Base-by-base conservation (phyloP, 1,140 invertebrate species). In the Chionoecetes opilio region DNA sequence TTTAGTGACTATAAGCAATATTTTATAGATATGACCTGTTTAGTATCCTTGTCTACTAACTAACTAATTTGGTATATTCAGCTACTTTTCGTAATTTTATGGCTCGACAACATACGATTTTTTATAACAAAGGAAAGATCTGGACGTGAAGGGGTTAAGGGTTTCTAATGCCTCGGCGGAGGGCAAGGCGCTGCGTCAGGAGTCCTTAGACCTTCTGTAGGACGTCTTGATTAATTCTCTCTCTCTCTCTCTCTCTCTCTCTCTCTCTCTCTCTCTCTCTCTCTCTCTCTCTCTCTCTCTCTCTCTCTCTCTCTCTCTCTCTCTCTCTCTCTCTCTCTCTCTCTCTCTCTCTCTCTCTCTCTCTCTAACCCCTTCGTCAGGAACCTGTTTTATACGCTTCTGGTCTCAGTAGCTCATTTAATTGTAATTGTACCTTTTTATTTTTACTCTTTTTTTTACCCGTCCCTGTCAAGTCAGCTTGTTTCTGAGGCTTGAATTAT, bases 281-380 rank as follows among this genome's bases (percentile, higher is more conserved):
- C 46, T 53, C 46, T 53, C 46, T 53, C 46, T 53, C 46, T 53
- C 46, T 53, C 46, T 26, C 53, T 63, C 53, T 26, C 21, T 63
- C 26, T 75, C 46, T 53, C 46, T 53, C 46, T n/a, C 63, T 75
- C 63, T n/a, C n/a, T n/a, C 63, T 75, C 63, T n/a, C n/a, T 75
- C 63, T 75, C n/a, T 75, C 21, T n/a, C 21, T 75, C 63, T n/a
- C 21, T 75, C 63, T 75, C 63, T n/a, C n/a, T 75, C 63, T 75
- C 63, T 75, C n/a, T n/a, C n/a, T 75, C 63, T n/a, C n/a, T n/a
- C 63, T 75, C 63, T n/a, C n/a, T n/a, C 63, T 75, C 63, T n/a
- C n/a, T n/a, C 63, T 75, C 63, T n/a, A 5, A 6, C 63, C n/a
- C 63, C 21, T 21, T n/a, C 63, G 21, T n/a, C 21, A 1, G 6